Percentiles rank a stretch among this genome's conserved stretches.
Conservation (phyloP, 2,113 vertebrate species). For the Xyliphius kryptos region DNA sequence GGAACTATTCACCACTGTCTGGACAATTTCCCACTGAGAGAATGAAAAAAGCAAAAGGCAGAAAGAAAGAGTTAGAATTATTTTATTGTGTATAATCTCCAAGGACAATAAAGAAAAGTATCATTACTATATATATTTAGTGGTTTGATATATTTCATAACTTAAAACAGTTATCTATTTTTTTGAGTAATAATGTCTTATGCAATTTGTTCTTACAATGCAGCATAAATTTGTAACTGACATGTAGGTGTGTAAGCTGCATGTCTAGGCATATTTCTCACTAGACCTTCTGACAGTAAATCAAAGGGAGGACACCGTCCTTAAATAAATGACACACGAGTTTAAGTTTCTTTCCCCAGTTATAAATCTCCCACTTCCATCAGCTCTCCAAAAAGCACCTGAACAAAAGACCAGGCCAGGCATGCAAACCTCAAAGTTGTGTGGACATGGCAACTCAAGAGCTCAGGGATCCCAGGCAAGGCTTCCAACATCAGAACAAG, state of each 20-base stretch:
- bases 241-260: constrained; percentile 9
- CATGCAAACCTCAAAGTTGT: constrained; percentile 37
- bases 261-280: constrained; percentile 21
- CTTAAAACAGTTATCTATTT: too few species aligned
- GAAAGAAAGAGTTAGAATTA: too few species aligned
- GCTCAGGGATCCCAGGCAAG: constrained; percentile 28
- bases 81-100: too few species aligned
- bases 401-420: constrained; percentile 8
- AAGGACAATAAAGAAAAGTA: too few species aligned
- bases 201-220: too few species aligned
- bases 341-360: too few species aligned
- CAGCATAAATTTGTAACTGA: too few species aligned
- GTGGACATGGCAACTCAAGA: constrained; percentile 30
- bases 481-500: constrained; percentile 31
- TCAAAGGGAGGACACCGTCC: neutral
- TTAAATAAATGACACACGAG: too few species aligned
- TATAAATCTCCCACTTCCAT: constrained; percentile 15
- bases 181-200: too few species aligned
- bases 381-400: constrained; percentile 14
- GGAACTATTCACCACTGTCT: constrained; percentile 80
- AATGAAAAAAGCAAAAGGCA: constrained; percentile 26
- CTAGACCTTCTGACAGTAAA: constrained; percentile 13
- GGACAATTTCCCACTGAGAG: constrained; percentile 87
- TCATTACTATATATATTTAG: too few species aligned
- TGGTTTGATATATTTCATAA: too few species aligned